These are phyloP conservation scores for Spheniscus humboldti DNA, from an alignment of 2,797 vertebrate species.

Conservation along the genomic window DNA sequence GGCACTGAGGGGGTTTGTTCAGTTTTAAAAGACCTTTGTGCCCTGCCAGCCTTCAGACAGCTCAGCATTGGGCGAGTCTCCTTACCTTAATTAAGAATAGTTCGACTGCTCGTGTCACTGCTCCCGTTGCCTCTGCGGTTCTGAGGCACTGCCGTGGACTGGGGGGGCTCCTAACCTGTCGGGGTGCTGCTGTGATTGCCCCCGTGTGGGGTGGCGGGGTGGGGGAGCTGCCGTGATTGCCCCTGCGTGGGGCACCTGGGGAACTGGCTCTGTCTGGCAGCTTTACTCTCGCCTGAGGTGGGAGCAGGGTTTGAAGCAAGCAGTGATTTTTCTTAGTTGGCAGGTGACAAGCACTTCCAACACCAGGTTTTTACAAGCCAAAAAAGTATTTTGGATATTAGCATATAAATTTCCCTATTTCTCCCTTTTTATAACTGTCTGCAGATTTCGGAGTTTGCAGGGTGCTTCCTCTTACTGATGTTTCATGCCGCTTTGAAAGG, in stretches of 20 bases:
- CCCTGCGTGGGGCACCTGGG: accelerated
- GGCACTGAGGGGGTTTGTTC: slow-evolving; percentile 3
- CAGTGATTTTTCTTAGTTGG: neutral
- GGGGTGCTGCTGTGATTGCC: neutral
- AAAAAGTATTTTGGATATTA: neutral
- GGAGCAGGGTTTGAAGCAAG: neutral
- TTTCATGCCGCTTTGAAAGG: neutral
- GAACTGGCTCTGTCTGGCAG: neutral
- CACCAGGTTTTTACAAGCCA: neutral
- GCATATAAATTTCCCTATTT: neutral
- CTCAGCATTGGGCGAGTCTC: neutral
- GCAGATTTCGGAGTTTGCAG: neutral
- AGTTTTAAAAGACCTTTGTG: neutral
- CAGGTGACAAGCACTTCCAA: neutral
- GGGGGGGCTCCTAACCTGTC: neutral
- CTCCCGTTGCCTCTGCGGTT: neutral
- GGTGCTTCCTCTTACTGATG: neutral
- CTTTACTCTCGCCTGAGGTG: neutral
- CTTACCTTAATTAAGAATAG: neutral
- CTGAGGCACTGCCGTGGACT: neutral
- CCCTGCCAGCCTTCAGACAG: neutral
- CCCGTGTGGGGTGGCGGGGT: accelerated
- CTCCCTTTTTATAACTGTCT: neutral
- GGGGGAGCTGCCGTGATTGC: neutral
- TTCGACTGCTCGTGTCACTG: neutral